Percentiles rank a stretch among this genome's conserved stretches.
Conservation (phyloP, 2,113 vertebrate genomes). For the Nesogale talazaci region DNA sequence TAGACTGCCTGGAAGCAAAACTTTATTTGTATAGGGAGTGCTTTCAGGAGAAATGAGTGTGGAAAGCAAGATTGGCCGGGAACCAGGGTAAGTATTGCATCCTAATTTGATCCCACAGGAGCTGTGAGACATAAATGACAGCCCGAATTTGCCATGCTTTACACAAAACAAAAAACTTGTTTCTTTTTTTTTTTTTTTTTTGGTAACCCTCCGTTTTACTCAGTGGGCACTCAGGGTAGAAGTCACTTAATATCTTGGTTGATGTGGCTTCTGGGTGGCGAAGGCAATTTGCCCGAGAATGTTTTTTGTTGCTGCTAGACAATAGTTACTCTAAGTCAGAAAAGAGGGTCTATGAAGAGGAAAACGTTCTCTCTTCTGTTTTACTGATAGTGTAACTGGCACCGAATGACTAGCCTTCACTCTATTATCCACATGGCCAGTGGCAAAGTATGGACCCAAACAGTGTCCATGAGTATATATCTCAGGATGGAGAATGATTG, state of each 20-base stretch:
- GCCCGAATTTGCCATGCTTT: neutral
- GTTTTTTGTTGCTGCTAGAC: neutral
- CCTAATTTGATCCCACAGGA: neutral
- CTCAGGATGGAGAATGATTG: neutral
- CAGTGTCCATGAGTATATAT: neutral
- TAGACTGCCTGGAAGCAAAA: neutral
- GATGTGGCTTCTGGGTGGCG: neutral
- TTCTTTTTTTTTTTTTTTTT: neutral
- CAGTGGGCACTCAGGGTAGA: neutral
- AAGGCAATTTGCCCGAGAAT: neutral
- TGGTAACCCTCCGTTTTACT: neutral
- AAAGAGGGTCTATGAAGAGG: neutral
- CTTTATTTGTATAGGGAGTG: neutral
- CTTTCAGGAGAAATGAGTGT: neutral
- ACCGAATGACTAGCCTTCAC: neutral
- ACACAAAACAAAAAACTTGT: neutral
- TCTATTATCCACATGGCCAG: too few relatives aligned
- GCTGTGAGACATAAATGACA: neutral
- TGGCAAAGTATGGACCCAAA: neutral
- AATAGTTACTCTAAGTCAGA: neutral
- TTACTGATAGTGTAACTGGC: neutral
- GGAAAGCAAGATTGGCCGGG: neutral
- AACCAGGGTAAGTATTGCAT: neutral
- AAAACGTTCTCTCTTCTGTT: neutral
- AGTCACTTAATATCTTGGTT: neutral